These are phyloP conservation scores for Stigmatopora nigra DNA, from an alignment of 2,113 vertebrate species.

Conservation along the genomic window DNA sequence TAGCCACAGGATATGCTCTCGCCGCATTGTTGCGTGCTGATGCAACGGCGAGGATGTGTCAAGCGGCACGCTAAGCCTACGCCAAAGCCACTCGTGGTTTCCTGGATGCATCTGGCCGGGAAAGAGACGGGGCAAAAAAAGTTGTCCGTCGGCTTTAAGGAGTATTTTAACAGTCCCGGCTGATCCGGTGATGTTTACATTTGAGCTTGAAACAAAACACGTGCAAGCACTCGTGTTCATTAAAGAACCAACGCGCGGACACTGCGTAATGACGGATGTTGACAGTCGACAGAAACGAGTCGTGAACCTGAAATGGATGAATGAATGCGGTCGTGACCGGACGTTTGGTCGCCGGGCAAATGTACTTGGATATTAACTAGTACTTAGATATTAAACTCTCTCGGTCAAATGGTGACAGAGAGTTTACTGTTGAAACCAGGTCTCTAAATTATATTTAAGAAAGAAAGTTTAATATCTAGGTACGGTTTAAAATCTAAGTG, in stretches of 20 bases:
- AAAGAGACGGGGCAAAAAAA: not conserved
- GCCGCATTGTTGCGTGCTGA: slow-evolving; percentile 23
- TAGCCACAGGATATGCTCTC: slow-evolving; percentile 30
- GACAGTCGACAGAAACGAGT: not conserved
- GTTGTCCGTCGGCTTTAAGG: not conserved
- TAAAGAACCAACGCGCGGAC: slow-evolving; percentile 8
- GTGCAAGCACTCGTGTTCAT: slow-evolving; percentile 23
- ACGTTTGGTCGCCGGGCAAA: too few species aligned
- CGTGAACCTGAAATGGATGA: not conserved
- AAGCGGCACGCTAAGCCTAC: not conserved
- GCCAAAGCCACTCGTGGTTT: not conserved
- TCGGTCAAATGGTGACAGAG: too few species aligned
- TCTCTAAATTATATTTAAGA: too few species aligned
- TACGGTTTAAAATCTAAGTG: too few species aligned
- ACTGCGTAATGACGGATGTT: not conserved
- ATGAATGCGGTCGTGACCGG: too few species aligned
- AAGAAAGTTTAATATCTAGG: too few species aligned
- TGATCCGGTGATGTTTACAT: slow-evolving; percentile 34
- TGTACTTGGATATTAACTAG: too few species aligned
- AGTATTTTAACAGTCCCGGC: slow-evolving; percentile 24
- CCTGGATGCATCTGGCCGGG: not conserved
- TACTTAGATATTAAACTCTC: too few species aligned
- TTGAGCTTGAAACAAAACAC: slow-evolving; percentile 22
- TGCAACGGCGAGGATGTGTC: slow-evolving; percentile 25
- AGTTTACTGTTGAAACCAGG: too few species aligned